Conservation (phyloP, 2,888 invertebrate genomes). For the Oxytorus armatus region DNA sequence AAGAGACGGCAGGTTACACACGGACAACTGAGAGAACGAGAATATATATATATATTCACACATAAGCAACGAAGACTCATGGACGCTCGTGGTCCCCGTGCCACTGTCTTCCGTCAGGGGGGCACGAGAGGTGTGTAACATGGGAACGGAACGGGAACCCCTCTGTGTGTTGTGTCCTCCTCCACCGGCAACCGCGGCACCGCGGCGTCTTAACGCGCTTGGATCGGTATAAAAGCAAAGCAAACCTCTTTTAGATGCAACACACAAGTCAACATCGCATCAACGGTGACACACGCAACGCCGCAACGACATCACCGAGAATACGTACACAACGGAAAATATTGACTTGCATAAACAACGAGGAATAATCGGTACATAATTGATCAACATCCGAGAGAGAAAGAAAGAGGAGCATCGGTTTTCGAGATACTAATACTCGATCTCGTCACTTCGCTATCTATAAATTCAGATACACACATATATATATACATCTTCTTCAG, state of each 20-base stretch:
- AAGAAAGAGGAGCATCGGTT: slow-evolving; percentile 7
- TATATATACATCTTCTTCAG: neutral
- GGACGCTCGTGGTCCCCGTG: slow-evolving; percentile 29
- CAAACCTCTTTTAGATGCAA: slow-evolving; percentile 83
- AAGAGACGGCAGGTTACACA: slow-evolving; percentile 41
- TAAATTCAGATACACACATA: slow-evolving; percentile 6
- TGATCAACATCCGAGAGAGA: neutral
- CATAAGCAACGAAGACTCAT: slow-evolving; percentile 32
- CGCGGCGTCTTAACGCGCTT: slow-evolving; percentile 42
- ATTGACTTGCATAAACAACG: slow-evolving; percentile 39
- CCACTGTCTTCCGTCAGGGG: slow-evolving; percentile 41
- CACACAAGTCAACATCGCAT: slow-evolving; percentile 82
- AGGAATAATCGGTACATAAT: slow-evolving; percentile 60
- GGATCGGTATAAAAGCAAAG: slow-evolving; percentile 84
- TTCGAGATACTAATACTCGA: slow-evolving; percentile 9
- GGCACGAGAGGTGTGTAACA: slow-evolving; percentile 46
- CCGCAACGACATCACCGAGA: slow-evolving; percentile 40
- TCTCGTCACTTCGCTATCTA: slow-evolving; percentile 18
- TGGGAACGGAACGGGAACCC: slow-evolving; percentile 66
- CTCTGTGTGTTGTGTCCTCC: slow-evolving; percentile 67
- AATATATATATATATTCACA: slow-evolving; percentile 49
- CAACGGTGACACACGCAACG: slow-evolving; percentile 69
- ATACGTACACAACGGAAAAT: slow-evolving; percentile 36
- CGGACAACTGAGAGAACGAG: slow-evolving; percentile 31
- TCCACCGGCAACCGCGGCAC: slow-evolving; percentile 56